Base-by-base conservation (phyloP, 2,113 vertebrate species). In the Vidua chalybeata region DNA sequence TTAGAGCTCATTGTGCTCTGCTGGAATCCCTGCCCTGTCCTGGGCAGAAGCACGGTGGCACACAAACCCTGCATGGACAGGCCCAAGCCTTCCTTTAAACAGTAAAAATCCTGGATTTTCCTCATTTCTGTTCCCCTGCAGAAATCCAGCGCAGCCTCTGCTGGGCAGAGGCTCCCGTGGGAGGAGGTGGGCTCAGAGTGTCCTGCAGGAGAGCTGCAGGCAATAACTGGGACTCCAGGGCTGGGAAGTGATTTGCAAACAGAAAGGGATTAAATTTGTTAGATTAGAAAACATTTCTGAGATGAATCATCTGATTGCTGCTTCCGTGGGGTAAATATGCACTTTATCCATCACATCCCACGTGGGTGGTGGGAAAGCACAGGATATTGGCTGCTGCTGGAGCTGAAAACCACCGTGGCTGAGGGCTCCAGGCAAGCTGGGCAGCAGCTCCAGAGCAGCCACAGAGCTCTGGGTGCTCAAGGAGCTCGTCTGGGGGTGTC, bases 121-220 rank as follows among this genome's bases (percentile, higher is more conserved):
- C 7, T 17, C 9, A 6, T 26, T 77, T 46, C 16, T 39, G 24
- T 6, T 58, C 9, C 37, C 14, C 33, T 16, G 49, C 46, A 31
- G 0, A 28, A 12, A 1, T 0, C 0, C 30, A 28, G 20, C 0
- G 1, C 33, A 27, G 71, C 21, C 51, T 21, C 7, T 61, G 2
- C 0, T 7, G 46, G 30, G 13, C 26, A 3, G 31, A 5, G 20
- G 1, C 22, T 8, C 26, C 2, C 0, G 0, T 1, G 23, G 49
- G 33, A 11, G 56, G 5, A 3, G 0, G 22, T 0, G 13, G 4
- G 4, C 58, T 14, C 37, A 3, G 5, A 14, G 52, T 1, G 28
- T 37, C 46, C 85, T 28, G n/a, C 72, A 41, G 30, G 51, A 54
- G 4, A 19, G 22, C 9, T 23, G 3, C 5, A 11, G 61, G 79